These are phyloP conservation scores for Pemphredon lugubris DNA, from an alignment of 2,888 invertebrate species.

Conservation along the genomic window DNA sequence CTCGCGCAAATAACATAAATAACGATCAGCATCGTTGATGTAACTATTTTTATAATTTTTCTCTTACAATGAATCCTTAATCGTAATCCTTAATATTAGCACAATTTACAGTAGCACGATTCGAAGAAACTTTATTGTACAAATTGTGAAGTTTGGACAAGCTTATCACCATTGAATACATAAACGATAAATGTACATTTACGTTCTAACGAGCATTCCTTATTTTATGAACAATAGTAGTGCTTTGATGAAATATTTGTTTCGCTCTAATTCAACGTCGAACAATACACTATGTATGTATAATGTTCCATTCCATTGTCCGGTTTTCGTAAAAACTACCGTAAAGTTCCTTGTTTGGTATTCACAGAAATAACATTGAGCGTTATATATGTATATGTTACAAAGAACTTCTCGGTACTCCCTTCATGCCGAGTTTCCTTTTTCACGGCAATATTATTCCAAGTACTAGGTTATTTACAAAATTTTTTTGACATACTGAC, in stretches of 20 bases:
- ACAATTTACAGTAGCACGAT: conserved; percentile 2
- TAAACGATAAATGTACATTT: conserved; percentile 48
- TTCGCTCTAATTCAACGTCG: not conserved
- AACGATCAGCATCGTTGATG: too few relatives aligned
- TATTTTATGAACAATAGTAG: conserved; percentile 41
- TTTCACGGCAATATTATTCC: conserved; percentile 7
- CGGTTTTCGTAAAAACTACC: not conserved
- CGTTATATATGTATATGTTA: conserved; percentile 32
- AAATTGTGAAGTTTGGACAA: conserved; percentile 56
- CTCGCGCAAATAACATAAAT: too few relatives aligned
- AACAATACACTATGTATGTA: conserved; percentile 5
- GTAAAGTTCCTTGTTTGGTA: not conserved
- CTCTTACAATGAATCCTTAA: not conserved
- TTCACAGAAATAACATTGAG: conserved; percentile 15
- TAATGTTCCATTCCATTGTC: not conserved
- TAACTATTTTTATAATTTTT: too few relatives aligned
- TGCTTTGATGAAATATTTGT: conserved; percentile 7
- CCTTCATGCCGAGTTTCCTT: not conserved
- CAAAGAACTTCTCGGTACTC: conserved; percentile 5
- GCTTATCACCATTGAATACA: conserved; percentile 47
- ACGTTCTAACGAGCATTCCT: conserved; percentile 45
- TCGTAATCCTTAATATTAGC: not conserved
- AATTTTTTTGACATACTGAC: not conserved
- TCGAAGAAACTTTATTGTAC: conserved; percentile 58
- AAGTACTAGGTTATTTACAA: conserved; percentile 29